A percentile compares a stretch with the other conserved stretches of the same genome.
These are phyloP conservation scores for Neodontobutis hainanensis DNA, from an alignment of 2,113 vertebrate genomes.

Conservation along the genomic window DNA sequence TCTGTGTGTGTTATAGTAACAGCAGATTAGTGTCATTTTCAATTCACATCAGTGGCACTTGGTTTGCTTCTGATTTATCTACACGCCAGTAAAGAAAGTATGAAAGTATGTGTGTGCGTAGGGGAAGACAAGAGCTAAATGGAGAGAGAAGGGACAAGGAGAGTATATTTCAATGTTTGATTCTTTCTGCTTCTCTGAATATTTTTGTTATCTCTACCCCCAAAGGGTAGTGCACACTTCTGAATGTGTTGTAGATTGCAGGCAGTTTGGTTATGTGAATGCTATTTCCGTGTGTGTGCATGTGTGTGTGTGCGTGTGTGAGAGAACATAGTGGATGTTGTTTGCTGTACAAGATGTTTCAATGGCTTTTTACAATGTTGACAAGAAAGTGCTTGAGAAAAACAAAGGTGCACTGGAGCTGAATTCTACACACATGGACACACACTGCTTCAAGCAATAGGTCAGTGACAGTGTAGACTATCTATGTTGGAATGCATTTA, in stretches of 20 bases:
- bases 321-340: conserved; percentile 39
- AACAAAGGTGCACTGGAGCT: conserved; percentile 39
- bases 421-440: conserved; percentile 16
- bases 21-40: conserved; percentile 73
- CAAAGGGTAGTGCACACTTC: conserved; percentile 56
- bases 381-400: conserved; percentile 32
- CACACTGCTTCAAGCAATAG: conserved; percentile 24
- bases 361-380: conserved; percentile 48
- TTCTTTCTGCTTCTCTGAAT: conserved; percentile 65
- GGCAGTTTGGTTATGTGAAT: conserved; percentile 61
- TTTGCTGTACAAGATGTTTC: conserved; percentile 54
- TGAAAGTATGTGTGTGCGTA: conserved; percentile 18
- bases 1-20: conserved; percentile 63
- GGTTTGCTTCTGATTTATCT: conserved; percentile 67
- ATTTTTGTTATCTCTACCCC: conserved; percentile 64
- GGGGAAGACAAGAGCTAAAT: conserved; percentile 4
- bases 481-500: conserved; percentile 8
- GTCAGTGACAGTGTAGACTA: conserved; percentile 13
- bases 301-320: conserved; percentile 24
- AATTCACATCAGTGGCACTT: conserved; percentile 67
- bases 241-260: conserved; percentile 53
- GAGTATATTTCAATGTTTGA: conserved; percentile 71
- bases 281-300: conserved; percentile 17
- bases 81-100: conserved; percentile 49
- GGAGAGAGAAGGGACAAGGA: conserved; percentile 27